Conservation (phyloP, 2,113 vertebrate genomes). For the Oryzias javanicus region DNA sequence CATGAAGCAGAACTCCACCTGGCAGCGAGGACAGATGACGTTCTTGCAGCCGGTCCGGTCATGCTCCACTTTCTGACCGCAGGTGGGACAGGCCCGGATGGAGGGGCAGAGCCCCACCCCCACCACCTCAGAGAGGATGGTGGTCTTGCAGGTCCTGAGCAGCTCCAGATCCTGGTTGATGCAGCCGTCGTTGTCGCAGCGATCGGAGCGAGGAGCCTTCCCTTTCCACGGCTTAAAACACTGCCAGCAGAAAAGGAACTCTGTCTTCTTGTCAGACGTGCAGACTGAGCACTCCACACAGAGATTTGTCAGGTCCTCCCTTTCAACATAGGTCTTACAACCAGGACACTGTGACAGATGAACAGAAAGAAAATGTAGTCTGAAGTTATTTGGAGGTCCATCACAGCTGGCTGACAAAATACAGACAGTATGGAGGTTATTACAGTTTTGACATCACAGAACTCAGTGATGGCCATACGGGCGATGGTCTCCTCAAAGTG, state of each 20-base stretch:
- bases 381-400: neutral
- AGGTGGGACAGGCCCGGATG: slow-evolving; percentile 75
- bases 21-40: slow-evolving; percentile 72
- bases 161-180: slow-evolving; percentile 53
- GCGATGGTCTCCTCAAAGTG: slow-evolving; percentile 73
- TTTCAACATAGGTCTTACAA: slow-evolving; percentile 62
- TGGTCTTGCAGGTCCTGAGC: slow-evolving; percentile 51
- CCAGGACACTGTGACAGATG: slow-evolving; percentile 66
- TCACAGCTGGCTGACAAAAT: neutral
- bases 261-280: neutral
- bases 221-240: slow-evolving; percentile 73
- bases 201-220: slow-evolving; percentile 56
- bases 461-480: slow-evolving; percentile 51
- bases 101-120: no score
- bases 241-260: slow-evolving; percentile 72
- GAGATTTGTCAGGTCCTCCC: slow-evolving; percentile 65
- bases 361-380: neutral
- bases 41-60: slow-evolving; percentile 74
- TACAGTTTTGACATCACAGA: slow-evolving; percentile 71
- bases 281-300: slow-evolving; percentile 67
- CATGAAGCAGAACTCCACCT: slow-evolving; percentile 77
- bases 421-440: slow-evolving; percentile 17
- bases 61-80: slow-evolving; percentile 69
- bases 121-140: no score
- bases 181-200: slow-evolving; percentile 67